A percentile compares a stretch with the other conserved stretches of the same genome.
Evolutionary conservation across 2,888 invertebrate species (phyloP).

Genomic region (Endomychus coccineus): DNA sequence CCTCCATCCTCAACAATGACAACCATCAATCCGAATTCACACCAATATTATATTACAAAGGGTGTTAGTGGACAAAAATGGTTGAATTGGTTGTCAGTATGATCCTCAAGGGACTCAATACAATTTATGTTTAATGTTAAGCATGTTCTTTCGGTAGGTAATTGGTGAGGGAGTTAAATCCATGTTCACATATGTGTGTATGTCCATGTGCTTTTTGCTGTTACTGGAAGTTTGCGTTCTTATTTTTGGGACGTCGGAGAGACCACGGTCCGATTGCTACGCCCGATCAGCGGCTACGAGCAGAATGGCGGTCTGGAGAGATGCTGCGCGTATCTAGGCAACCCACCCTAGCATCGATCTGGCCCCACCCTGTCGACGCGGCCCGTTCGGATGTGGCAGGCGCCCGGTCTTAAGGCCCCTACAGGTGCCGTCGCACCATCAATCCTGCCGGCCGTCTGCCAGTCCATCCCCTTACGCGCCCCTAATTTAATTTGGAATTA

Average conservation of each 20-base stretch:
- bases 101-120: too few species aligned
- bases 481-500: background rate
- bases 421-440: background rate
- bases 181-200: too few species aligned
- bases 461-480: slow-evolving; percentile 9
- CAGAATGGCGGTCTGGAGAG: slow-evolving; percentile 43
- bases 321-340: slow-evolving; percentile 38
- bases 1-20: too few species aligned
- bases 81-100: too few species aligned
- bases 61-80: too few species aligned
- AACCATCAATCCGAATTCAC: too few species aligned
- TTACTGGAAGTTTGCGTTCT: too few species aligned
- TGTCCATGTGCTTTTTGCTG: too few species aligned
- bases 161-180: too few species aligned
- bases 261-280: slow-evolving; percentile 19
- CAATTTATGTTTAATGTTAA: too few species aligned
- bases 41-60: too few species aligned
- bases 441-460: slow-evolving; percentile 23
- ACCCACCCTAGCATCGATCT: slow-evolving; percentile 42
- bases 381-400: slow-evolving; percentile 25
- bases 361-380: slow-evolving; percentile 43
- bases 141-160: too few species aligned
- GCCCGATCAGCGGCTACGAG: slow-evolving; percentile 39
- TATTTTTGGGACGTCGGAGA: slow-evolving; percentile 3
- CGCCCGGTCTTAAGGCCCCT: slow-evolving; percentile 16